Evolutionary conservation across 2,888 invertebrate genomes (phyloP), one percentile per base, ranked within the genome.

Genomic region (Macaria notata): DNA sequence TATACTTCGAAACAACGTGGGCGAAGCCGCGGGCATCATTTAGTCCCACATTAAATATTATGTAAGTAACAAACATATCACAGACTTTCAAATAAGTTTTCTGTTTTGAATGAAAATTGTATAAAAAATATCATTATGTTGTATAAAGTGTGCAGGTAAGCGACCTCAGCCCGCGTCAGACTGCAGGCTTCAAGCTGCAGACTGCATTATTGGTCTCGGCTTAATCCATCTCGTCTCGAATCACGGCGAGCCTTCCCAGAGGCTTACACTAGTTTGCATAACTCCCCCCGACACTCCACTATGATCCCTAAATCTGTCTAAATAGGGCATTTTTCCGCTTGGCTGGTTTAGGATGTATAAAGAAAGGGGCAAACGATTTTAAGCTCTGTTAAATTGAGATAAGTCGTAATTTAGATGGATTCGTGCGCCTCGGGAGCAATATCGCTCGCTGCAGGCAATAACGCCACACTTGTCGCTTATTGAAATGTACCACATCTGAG

Each of bases 161-260:
- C 2, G 19, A 19, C 19, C 19, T 19, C 19, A 19, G 19, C 19
- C 19, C 19, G 19, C 19, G 19, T 19, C 19, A 19, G 19, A 19
- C 19, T 19, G 19, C 19, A 19, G 19, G 19, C 19, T 19, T 48
- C 4, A 9, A 44, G 42, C 9, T 38, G 31, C 49, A 58, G 49
- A 58, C 57, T 52, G 31, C 53, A 56, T 61, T 61, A 63, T 65
- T 61, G 47, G 46, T 56, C 55, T 55, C 30, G 46, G 53, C 54
- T 60, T 61, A 58, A 60, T 64, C 62, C 62, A 57, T 61, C 64
- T 62, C 49, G 57, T 57, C 59, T 64, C 63, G 54, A 63, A 61
- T 64, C 61, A 55, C 51, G 44, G 44, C 58, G 49, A 52, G 59
- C 54, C 61, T 61, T 61, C 61, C 47, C 57, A 46, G 53, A 62